Evolutionary conservation across 2,113 vertebrate genomes (phyloP).

Genomic region (Lampris incognitus): DNA sequence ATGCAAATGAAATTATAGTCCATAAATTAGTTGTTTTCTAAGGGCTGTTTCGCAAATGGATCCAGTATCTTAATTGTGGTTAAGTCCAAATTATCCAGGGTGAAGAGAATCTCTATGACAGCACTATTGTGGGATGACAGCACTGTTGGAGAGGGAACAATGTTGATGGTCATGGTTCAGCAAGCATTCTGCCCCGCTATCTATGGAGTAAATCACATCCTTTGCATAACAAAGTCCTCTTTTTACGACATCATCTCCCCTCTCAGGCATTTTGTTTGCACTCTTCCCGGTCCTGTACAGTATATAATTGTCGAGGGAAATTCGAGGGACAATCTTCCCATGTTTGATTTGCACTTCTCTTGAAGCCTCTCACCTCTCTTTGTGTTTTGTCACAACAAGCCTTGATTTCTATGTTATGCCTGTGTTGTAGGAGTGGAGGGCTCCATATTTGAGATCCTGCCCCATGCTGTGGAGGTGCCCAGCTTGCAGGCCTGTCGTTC

Average conservation of each 20-base stretch:
- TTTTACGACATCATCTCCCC: constrained; percentile 37
- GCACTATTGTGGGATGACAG: constrained; percentile 63
- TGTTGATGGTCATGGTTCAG: constrained; percentile 70
- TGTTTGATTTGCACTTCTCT: background rate
- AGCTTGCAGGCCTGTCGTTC: constrained; percentile 84
- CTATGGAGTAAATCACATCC: constrained; percentile 55
- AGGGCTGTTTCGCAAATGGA: constrained; percentile 2
- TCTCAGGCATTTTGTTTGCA: constrained; percentile 37
- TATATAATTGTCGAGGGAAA: constrained; percentile 45
- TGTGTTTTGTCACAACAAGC: constrained; percentile 39
- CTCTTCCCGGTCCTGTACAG: constrained; percentile 22
- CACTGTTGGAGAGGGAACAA: constrained; percentile 65
- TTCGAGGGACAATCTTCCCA: constrained; percentile 18
- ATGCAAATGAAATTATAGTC: background rate
- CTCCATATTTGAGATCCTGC: constrained; percentile 91
- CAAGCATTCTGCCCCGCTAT: constrained; percentile 51
- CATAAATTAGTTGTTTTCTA: constrained; percentile 21
- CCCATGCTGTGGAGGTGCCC: constrained; percentile 77
- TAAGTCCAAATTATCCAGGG: constrained; percentile 40
- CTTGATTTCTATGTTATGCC: background rate
- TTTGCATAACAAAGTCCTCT: constrained; percentile 77
- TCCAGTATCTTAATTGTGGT: background rate
- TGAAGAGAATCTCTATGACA: constrained; percentile 66
- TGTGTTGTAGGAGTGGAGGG: constrained; percentile 85
- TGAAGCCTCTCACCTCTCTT: constrained; percentile 19